Conservation (phyloP, 2,113 vertebrate species). For the Puma concolor region DNA sequence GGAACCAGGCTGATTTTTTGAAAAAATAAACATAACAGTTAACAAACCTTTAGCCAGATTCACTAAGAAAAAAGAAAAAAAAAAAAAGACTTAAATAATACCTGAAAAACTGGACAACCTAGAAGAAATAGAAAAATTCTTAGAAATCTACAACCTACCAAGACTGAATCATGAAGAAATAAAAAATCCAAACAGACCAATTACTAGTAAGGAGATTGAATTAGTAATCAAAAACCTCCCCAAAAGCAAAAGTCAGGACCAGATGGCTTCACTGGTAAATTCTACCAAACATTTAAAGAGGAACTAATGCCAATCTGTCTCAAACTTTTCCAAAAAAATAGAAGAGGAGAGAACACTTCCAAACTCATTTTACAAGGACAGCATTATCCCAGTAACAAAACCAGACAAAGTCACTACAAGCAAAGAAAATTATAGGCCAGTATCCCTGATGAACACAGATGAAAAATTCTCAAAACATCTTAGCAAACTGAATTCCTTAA, state of each 20-base stretch:
- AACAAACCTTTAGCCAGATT: background rate
- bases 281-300: background rate
- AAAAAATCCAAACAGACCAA: background rate
- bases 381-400: background rate
- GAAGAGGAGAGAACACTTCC: background rate
- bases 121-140: background rate
- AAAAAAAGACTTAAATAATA: background rate
- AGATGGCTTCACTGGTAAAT: background rate
- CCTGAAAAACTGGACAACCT: background rate
- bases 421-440: background rate
- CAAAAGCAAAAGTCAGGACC: background rate
- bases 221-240: background rate
- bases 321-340: background rate
- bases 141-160: background rate
- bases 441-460: background rate
- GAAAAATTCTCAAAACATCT: background rate
- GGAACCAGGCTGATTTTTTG: background rate
- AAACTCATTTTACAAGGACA: background rate
- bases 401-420: background rate
- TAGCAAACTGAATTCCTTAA: background rate
- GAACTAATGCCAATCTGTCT: background rate
- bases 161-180: background rate
- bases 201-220: background rate
- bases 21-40: background rate
- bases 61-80: background rate